Base-by-base conservation (phyloP, 2,113 vertebrate genomes). In the Clupea harengus region DNA sequence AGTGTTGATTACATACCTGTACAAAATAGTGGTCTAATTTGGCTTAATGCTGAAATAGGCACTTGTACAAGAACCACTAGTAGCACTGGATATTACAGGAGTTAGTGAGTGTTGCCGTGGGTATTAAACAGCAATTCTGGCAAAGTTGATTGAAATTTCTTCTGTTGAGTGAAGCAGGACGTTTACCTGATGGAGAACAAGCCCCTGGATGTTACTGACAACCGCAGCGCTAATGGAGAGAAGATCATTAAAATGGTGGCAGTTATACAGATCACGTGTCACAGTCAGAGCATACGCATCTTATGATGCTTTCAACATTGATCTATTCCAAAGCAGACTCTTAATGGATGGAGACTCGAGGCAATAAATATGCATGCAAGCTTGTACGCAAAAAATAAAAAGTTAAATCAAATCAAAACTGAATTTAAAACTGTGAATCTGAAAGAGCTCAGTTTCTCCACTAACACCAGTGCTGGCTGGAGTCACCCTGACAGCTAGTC, bases 291-390 rank as follows among this genome's bases (percentile, higher is more conserved):
- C 28, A 15, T 15, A 4, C 17, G 72, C 25, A 15, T 15, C 72
- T 78, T 44, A 78, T 39, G 72, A 78, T 78, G 32, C 28, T 78
- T 32, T 78, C 72, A 28, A 15, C 72, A 78, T 78, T 32, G 11
- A 32, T 39, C 72, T 78, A 8, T 39, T 15, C 72, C 28, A 78
- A 13, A 15, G 25, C 25, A 28, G 25, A 39, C 72, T 13, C 28
- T 78, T 78, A 78, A 78, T 78, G 72, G 72, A 78, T 78, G 72
- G 72, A 78, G 72, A 13, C 72, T 15, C 4, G 72, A 44, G 72
- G 15, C 72, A 78, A 39, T 78, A 78, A 13, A 32, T 13, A 44
- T 32, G 25, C 5, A 78, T 78, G 13, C 72, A 78, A 39, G 72
- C 72, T 39, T 78, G 11, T 39, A 39, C 17, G 72, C 13, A 11